Conservation (phyloP, 2,888 invertebrate genomes). For the Aporophyla nigra region DNA sequence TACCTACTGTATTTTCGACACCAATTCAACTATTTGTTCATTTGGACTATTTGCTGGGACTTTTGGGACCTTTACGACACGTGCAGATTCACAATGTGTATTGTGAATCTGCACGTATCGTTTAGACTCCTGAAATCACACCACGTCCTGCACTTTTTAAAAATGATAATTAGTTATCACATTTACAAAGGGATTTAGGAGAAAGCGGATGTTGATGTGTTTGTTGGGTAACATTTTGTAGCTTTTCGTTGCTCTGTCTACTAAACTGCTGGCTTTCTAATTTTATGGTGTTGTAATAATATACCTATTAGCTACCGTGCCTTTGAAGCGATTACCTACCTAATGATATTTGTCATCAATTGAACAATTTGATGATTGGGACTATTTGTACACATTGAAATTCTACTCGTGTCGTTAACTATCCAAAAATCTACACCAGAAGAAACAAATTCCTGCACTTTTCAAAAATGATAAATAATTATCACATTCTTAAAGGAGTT, state of each 20-base stretch:
- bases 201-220: not conserved
- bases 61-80: too few species aligned
- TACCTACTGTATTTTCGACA: too few species aligned
- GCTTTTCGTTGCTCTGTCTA: not conserved
- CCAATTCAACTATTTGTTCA: too few species aligned
- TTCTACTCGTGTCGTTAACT: not conserved
- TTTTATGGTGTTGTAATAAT: not conserved
- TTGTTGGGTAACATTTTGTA: conserved; percentile 1
- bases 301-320: not conserved
- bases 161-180: too few species aligned
- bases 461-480: not conserved
- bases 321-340: not conserved
- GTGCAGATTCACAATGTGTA: too few species aligned
- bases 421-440: not conserved
- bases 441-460: not conserved
- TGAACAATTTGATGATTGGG: not conserved
- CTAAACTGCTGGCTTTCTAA: not conserved
- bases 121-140: too few species aligned
- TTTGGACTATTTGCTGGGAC: too few species aligned
- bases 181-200: not conserved
- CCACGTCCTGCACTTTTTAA: too few species aligned
- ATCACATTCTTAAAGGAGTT: not conserved
- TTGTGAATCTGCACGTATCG: too few species aligned
- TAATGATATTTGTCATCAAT: not conserved
- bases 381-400: not conserved